Base-by-base conservation (phyloP, 2,797 vertebrate genomes). In the Phalanger gymnotis region DNA sequence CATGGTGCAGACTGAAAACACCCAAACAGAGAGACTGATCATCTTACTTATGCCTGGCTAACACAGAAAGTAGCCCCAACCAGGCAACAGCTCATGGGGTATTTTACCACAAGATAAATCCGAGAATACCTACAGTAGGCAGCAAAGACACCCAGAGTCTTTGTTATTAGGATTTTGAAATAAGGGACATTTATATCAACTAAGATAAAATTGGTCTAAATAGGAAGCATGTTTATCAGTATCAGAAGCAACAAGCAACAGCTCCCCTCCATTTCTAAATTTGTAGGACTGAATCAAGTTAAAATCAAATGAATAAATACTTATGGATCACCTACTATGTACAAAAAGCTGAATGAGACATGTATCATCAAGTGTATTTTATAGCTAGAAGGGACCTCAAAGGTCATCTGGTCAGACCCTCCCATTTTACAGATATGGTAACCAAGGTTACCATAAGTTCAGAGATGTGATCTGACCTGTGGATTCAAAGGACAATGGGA, bases 171-270 rank as follows among this genome's bases (percentile, higher is more conserved):
- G 47, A 53, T 52, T 91, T 73, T 56, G n/a, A 61, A 58, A 40
- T 55, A 11, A 87, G n/a, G 40, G 16, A 51, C 25, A 87, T 51
- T 87, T 87, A 51, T 51, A 87, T 40, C 2, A 47, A 47, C 0
- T 81, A 14, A 47, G 22, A 87, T 47, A 87, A 87, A 47, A 51
- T 87, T 90, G 92, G 95, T 93, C 27, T 73, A 90, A 61, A 51
- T 52, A 61, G 22, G 13, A 91, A 89, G 94, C 0, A 96, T 58
- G 28, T 92, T 90, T 54, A 92, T 92, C 56, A 95, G 61, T 6
- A 30, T 92, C 28, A 93, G 58, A 93, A 53, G 47, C 14, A 22
- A 53, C 54, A 92, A 73, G 54, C 3, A 22, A 14, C 52, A 54
- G 87, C 53, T 56, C 90, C 47, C 87, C 30, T 61, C 81, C 52